phyloP scores from a whole-genome alignment of 2,113 vertebrate genomes.

The Salvelinus fontinalis region DNA sequence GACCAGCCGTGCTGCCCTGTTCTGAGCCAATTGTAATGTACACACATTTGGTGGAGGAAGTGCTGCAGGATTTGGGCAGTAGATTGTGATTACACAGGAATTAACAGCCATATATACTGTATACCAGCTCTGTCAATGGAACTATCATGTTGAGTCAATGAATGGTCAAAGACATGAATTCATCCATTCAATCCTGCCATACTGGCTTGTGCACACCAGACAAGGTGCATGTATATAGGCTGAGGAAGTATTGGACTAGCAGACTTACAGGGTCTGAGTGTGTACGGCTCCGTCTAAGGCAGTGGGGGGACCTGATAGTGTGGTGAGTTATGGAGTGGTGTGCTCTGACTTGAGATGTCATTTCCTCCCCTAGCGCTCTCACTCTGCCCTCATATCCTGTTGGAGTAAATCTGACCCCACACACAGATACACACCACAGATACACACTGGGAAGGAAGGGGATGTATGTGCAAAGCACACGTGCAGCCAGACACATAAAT shows the following conservation, averaged over 20 bases:
- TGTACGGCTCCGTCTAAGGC: conserved; percentile 4
- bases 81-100: conserved; percentile 61
- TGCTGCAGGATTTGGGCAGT: conserved; percentile 56
- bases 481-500: conserved; percentile 1
- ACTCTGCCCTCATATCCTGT: conserved; percentile 18
- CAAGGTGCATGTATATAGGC: conserved; percentile 11
- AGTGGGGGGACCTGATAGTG: neutral
- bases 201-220: conserved; percentile 8
- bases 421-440: conserved; percentile 19
- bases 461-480: neutral
- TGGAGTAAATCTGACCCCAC: conserved; percentile 49
- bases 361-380: conserved; percentile 12
- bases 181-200: conserved; percentile 27
- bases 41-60: conserved; percentile 51
- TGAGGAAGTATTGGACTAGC: neutral
- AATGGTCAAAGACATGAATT: conserved; percentile 35
- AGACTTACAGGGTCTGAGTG: neutral
- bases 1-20: too few relatives aligned
- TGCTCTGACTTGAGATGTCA: conserved; percentile 8
- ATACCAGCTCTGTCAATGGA: conserved; percentile 55
- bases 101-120: conserved; percentile 30
- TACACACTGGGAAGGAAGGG: neutral
- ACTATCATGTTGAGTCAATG: conserved; percentile 27
- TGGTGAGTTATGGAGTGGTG: conserved; percentile 15
- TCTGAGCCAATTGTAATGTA: too few relatives aligned